Conservation (phyloP, 2,113 vertebrate genomes). For the Brachirus orientalis region DNA sequence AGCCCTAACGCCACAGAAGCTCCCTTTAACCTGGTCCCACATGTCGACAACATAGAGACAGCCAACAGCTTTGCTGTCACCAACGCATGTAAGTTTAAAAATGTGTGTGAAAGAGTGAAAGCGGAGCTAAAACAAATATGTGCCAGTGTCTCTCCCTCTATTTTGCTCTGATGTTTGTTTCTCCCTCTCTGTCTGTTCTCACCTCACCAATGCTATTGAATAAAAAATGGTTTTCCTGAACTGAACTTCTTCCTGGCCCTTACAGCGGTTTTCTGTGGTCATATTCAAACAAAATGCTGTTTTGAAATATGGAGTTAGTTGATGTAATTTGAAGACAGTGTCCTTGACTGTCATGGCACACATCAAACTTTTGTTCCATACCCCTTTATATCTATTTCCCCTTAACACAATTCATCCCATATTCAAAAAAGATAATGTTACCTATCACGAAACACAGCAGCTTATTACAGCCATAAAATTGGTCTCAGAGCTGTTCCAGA, state of each 20-base stretch:
- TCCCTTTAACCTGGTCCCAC: constrained; percentile 98
- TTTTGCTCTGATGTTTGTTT: neutral
- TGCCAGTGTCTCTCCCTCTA: neutral
- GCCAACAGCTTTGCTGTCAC: constrained; percentile 99
- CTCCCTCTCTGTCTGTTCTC: neutral
- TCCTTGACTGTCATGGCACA: constrained; percentile 1
- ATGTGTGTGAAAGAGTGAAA: neutral
- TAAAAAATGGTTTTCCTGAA: constrained; percentile 6
- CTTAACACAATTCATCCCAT: constrained; percentile 4
- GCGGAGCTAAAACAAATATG: neutral
- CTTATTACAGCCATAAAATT: constrained; percentile 17
- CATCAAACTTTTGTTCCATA: neutral
- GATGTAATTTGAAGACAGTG: neutral
- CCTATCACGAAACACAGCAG: constrained; percentile 8
- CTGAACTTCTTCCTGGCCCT: neutral
- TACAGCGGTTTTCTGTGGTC: too few species aligned
- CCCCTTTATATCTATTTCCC: constrained; percentile 14
- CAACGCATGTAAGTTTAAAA: constrained; percentile 96
- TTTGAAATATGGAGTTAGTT: neutral
- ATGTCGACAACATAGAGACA: constrained; percentile 99
- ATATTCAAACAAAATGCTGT: too few species aligned
- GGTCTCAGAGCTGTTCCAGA: constrained; percentile 13
- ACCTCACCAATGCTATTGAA: neutral
- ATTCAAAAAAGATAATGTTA: constrained; percentile 11
- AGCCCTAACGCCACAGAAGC: constrained; percentile 98